phyloP scores from a whole-genome alignment of 2,888 invertebrate genomes.

The Criorhina ranunculi region DNA sequence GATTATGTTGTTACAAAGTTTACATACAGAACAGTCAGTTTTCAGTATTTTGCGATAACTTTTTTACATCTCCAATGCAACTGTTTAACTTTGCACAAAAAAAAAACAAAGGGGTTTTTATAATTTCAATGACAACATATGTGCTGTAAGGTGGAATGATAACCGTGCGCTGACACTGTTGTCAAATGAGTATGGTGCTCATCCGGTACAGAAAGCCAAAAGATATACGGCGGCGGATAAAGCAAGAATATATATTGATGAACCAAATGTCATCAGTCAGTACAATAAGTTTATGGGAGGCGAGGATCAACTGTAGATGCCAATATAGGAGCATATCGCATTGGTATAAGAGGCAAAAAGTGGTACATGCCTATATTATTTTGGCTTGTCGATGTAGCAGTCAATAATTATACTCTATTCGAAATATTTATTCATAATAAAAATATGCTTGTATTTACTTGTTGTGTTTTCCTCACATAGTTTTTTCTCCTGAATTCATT shows the following conservation, averaged over 20 bases:
- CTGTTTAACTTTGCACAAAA: conserved; percentile 1
- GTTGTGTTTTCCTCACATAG: too few species aligned
- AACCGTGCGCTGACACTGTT: conserved; percentile 24
- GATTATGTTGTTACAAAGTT: conserved; percentile 16
- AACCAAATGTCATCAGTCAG: conserved; percentile 5
- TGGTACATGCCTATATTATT: conserved; percentile 18
- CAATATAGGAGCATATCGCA: background rate
- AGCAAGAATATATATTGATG: conserved; percentile 21
- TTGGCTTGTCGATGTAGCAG: conserved; percentile 1
- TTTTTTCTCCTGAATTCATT: too few species aligned
- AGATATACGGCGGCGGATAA: conserved; percentile 19
- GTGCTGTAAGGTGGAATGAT: conserved; percentile 23
- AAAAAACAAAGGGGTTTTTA: conserved; percentile 6
- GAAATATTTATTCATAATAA: too few species aligned
- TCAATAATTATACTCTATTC: conserved; percentile 6
- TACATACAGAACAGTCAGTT: conserved; percentile 11
- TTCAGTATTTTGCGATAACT: conserved; percentile 18
- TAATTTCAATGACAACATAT: conserved; percentile 17
- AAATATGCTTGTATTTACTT: too few species aligned
- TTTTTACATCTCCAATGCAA: conserved; percentile 6
- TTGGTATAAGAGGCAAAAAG: conserved; percentile 24
- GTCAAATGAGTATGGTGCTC: conserved; percentile 17
- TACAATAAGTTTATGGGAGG: conserved; percentile 13
- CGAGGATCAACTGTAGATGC: background rate
- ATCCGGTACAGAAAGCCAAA: conserved; percentile 16